Base-by-base conservation (phyloP, 2,113 vertebrate genomes). In the Nothoprocta pentlandii region DNA sequence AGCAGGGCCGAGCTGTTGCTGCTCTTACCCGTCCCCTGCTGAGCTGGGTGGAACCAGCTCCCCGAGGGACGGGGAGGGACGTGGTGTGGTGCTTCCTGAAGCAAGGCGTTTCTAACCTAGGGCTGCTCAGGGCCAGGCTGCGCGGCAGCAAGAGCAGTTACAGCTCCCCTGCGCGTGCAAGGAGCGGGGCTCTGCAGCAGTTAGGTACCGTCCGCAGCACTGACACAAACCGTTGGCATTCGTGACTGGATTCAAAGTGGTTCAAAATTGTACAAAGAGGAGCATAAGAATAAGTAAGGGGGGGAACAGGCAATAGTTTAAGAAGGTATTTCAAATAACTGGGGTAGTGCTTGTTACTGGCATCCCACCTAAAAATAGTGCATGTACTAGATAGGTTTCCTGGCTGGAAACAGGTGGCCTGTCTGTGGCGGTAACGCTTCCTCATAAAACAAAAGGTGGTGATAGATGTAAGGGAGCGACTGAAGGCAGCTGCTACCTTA, bases 401-500 rank as follows among this genome's bases (percentile, higher is more conserved):
- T 88, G 49, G 63, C 89, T 92, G 36, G 62, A 19, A 67, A 47
- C 42, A 36, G 64, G 14, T 21, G 59, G 21, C 20, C 80, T 83
- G 76, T n/a, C 71, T 32, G 22, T 49, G 23, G 26, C 82, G 71
- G 78, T 19, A 51, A 17, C 51, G 53, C 53, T 85, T 81, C 89
- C 85, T 85, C 81, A 51, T 54, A 73, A 86, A 88, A 93, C 56
- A 87, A 74, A 83, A 62, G 16, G 39, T 85, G 22, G 8, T 70
- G 51, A 75, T 42, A 82, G 75, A 51, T 41, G 61, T 67, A 75
- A 46, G 10, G 16, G 6, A 56, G 59, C 80, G 47, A 89, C 69
- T 77, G 42, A 86, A 89, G 42, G 16, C 30, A 49, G 46, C 34
- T 66, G 54, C 54, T 75, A 4, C 13, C 36, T 25, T 19, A 89